Base-by-base conservation (phyloP, 2,797 vertebrate species). In the Molossus molossus region DNA sequence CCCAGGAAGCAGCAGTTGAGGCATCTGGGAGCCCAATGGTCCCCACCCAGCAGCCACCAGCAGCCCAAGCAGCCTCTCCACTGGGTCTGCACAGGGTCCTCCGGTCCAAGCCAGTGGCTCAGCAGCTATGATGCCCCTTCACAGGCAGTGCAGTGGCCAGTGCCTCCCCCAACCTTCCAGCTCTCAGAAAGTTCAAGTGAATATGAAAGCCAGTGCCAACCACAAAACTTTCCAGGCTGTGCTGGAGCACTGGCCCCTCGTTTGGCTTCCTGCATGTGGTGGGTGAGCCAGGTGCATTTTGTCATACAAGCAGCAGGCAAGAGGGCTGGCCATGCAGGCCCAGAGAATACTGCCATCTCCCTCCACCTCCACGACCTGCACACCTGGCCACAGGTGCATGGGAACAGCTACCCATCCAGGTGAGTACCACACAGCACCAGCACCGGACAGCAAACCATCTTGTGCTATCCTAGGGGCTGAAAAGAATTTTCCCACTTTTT, bases 31-130 rank as follows among this genome's bases (percentile, higher is more conserved):
- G 33, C 37, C 40, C 17, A 29, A 29, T 17, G 9, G 5, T 11
- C n/a, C 6, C 50, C 3, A 0, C 18, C 25, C 0, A 0, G n/a
- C 23, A 18, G 62, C 37, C 45, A 17, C 73, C 6, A 18, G 72
- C 27, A 62, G 70, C 50, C 64, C 21, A 11, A 48, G 45, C 14
- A 13, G 58, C 29, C 23, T 48, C 27, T 25, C 48, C 50, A 1
- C 3, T 0, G 8, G 50, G 82, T 17, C 83, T n/a, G 9, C 20
- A 1, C 58, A 33, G 64, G 29, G 53, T 29, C 91, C 57, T 40
- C 67, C 14, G 15, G 79, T 11, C 13, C 23, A 1, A 18, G 40
- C n/a, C 14, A 1, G 45, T 3, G 6, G 64, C 84, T 60, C 3
- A 1, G 37, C 2, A 20, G 12, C 33, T 70, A 64, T 8, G 64